Evolutionary conservation across 2,797 vertebrate genomes (phyloP).

Genomic region (Neostethus bicornis): DNA sequence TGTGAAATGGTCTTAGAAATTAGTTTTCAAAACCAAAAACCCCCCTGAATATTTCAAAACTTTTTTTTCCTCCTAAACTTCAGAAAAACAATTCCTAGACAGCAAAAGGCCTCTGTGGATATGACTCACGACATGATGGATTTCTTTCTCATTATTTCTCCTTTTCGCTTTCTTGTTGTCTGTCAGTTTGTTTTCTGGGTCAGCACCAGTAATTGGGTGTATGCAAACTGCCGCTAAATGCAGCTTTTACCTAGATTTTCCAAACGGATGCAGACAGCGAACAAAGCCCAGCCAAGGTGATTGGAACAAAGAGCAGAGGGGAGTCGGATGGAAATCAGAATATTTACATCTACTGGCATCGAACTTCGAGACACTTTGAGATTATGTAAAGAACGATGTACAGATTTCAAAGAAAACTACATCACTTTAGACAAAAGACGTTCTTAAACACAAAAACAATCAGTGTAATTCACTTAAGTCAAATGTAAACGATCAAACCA

Average conservation of each 20-base stretch:
- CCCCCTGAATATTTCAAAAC: too few species aligned
- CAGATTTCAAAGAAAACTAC: too few species aligned
- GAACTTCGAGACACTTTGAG: not conserved
- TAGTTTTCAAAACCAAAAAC: too few species aligned
- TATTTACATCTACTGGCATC: not conserved
- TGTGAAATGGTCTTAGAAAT: constrained; percentile 22
- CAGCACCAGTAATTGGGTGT: constrained; percentile 12
- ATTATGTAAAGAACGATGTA: too few species aligned
- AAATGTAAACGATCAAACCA: too few species aligned
- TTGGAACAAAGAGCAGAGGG: not conserved
- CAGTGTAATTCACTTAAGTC: too few species aligned
- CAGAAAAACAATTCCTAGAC: not conserved
- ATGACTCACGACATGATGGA: constrained; percentile 13
- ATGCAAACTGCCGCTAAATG: constrained; percentile 28
- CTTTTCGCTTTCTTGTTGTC: not conserved
- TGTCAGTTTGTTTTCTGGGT: constrained; percentile 37
- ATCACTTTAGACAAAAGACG: too few species aligned
- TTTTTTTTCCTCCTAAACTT: not conserved
- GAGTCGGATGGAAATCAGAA: not conserved
- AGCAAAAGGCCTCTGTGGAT: not conserved
- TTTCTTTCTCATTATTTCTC: constrained; percentile 11
- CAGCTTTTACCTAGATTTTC: constrained; percentile 6
- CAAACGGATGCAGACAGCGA: not conserved
- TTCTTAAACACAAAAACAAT: too few species aligned
- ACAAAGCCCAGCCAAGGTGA: not conserved